A percentile compares a stretch with the other conserved stretches of the same genome.
Evolutionary conservation across 1,140 invertebrate species (phyloP).

Genomic region (Orius insidiosus): DNA sequence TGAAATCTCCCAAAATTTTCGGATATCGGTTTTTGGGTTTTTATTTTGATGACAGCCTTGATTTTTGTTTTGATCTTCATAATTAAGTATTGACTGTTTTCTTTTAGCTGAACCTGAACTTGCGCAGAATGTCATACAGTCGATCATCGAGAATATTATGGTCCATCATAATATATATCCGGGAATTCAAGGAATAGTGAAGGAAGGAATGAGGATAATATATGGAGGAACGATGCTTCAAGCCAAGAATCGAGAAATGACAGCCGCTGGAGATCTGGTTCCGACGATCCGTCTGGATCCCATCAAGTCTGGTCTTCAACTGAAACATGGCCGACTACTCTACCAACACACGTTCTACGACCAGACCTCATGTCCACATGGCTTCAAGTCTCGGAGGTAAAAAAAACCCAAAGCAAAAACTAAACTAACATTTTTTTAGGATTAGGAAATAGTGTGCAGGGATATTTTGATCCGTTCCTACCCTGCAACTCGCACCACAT

Average conservation of each 20-base stretch:
- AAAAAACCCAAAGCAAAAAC: no score
- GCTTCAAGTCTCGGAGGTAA: slow-evolving; percentile 19
- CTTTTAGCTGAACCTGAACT: no score
- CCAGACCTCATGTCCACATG: slow-evolving; percentile 43
- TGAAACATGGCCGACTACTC: slow-evolving; percentile 45
- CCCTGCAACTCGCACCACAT: slow-evolving; percentile 48
- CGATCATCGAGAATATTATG: no score
- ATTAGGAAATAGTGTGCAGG: slow-evolving; percentile 2
- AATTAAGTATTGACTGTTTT: no score
- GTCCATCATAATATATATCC: no score
- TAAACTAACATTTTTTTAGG: neutral
- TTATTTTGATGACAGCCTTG: no score
- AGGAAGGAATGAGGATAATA: no score
- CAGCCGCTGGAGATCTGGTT: neutral
- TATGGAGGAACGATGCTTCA: neutral
- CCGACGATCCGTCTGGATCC: neutral
- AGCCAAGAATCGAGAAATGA: neutral
- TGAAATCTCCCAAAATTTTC: no score
- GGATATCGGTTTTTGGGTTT: no score
- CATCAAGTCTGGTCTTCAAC: slow-evolving; percentile 32
- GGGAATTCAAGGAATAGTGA: no score
- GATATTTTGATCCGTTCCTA: slow-evolving; percentile 44
- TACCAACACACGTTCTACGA: slow-evolving; percentile 41
- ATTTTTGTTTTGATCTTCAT: no score
- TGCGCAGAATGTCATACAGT: no score